Conservation (phyloP, 2,797 vertebrate species). For the Diglossa cyanea region DNA sequence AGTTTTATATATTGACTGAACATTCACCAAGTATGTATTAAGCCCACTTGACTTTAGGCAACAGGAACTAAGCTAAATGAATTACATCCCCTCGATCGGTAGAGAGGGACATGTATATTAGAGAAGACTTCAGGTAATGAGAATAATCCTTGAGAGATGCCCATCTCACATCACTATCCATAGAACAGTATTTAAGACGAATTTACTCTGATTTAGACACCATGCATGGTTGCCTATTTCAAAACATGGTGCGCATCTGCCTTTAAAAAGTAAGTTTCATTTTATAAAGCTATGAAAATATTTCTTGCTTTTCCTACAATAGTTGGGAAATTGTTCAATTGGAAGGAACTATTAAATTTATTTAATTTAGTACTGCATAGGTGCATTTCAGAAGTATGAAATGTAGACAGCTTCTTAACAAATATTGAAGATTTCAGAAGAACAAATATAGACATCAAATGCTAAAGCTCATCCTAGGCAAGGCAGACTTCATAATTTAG, state of each 20-base stretch:
- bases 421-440: not conserved
- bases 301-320: not conserved
- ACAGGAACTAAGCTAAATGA: not conserved
- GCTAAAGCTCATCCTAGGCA: not conserved
- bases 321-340: not conserved
- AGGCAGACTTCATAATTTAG: not conserved
- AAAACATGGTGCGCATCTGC: not conserved
- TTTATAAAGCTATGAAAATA: not conserved
- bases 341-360: not conserved
- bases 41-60: not conserved
- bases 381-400: not conserved
- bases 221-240: not conserved
- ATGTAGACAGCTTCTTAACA: not conserved
- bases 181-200: not conserved
- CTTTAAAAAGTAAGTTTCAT: not conserved
- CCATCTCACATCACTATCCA: not conserved
- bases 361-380: not conserved
- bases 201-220: not conserved
- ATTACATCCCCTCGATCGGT: fast-evolving
- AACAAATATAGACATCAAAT: not conserved
- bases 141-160: not conserved
- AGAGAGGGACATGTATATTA: not conserved
- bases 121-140: not conserved
- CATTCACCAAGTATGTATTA: not conserved
- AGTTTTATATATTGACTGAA: not conserved